These are phyloP conservation scores for Lepetodrilus schrolli DNA, from an alignment of 2,888 invertebrate genomes.

Conservation along the genomic window DNA sequence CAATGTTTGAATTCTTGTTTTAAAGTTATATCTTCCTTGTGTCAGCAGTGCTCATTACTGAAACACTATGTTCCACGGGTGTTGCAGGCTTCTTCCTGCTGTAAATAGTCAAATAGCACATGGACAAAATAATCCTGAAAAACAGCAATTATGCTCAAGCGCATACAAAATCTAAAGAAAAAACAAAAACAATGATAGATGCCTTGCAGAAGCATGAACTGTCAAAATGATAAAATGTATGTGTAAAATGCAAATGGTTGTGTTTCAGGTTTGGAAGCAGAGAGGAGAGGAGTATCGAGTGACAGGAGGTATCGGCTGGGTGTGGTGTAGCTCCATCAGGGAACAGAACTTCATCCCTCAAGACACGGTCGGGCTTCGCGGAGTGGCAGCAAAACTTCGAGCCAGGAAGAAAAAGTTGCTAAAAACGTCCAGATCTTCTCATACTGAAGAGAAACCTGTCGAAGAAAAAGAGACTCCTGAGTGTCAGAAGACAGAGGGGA, in stretches of 20 bases:
- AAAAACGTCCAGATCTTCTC: constrained; percentile 42
- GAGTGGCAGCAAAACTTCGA: constrained; percentile 69
- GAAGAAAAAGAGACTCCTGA: neutral
- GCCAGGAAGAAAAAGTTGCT: constrained; percentile 46
- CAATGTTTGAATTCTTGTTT: no score
- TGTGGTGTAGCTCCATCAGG: constrained; percentile 75
- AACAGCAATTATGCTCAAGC: no score
- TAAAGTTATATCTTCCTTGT: no score
- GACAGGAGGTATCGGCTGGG: constrained; percentile 96
- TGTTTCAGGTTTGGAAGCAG: constrained; percentile 84
- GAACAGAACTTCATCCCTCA: constrained; percentile 79
- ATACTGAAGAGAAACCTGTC: neutral
- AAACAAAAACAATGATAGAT: no score
- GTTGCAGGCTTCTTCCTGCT: no score
- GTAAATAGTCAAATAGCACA: no score
- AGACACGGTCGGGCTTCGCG: constrained; percentile 80
- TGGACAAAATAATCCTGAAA: no score
- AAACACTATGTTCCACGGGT: no score
- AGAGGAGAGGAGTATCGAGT: constrained; percentile 98
- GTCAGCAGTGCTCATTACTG: no score
- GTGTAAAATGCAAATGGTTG: neutral
- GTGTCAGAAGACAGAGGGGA: neutral
- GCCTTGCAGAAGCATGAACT: neutral
- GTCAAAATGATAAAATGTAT: neutral
- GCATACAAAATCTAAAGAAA: no score